Evolutionary conservation across 2,797 vertebrate species (phyloP), one percentile per base, ranked within the genome.

Genomic region (Fringilla coelebs): DNA sequence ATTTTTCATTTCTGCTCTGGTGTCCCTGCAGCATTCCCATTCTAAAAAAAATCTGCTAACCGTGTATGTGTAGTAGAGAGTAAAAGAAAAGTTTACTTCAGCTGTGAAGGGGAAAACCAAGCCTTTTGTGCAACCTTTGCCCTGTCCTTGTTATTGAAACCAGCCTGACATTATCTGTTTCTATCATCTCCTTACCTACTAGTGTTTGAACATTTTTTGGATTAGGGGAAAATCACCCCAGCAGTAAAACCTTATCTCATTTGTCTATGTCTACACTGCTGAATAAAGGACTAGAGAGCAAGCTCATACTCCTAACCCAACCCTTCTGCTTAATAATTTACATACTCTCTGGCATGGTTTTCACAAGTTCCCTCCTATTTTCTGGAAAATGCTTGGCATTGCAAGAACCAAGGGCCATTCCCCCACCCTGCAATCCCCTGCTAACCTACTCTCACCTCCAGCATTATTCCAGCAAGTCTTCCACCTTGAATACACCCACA

Each of bases 221-320:
- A 68, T 89, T 70, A 91, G 40, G 45, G 18, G 38, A 93, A 88
- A 94, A 93, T 45, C 15, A 86, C 21, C 29, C 55, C 32, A 81
- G 76, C 73, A 81, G 32, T 92, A 95, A 96, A 96, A 78, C n/a
- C 43, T 93, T 96, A 92, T 93, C 85, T 89, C 43, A 77, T 16
- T 49, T 88, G 38, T 46, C 57, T 75, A 1, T 80, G 41, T 88
- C 61, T 71, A 68, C 54, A 75, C 31, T 20, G 32, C 31, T 68
- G 68, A 80, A 85, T 13, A 72, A 78, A 88, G 31, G 28, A 58
- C 36, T 68, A 72, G 34, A 86, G 13, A 88, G 15, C 43, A 78
- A 89, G 62, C 61, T 89, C 66, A 89, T 80, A 80, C 31, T 20
- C 78, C 15, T 22, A 89, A 74, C 58, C 18, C 51, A 78, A 24